Evolutionary conservation across 35 echinoderm and acorn worm species (phyloP), one percentile per base, ranked within the genome.

Genomic region (Chiridota heheva): DNA sequence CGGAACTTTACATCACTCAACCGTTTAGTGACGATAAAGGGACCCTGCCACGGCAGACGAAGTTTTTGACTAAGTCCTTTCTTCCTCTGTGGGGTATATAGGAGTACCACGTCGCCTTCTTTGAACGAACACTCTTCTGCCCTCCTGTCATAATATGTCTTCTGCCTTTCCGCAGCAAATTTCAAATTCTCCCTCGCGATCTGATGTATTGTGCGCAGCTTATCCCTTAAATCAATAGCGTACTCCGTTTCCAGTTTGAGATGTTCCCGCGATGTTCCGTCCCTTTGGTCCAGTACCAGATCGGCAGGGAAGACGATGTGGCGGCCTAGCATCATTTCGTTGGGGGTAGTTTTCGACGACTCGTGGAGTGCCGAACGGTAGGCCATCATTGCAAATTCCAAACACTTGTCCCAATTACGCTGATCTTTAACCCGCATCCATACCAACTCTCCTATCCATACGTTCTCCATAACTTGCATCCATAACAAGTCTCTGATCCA

Each of bases 41-140:
- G 86, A 18, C 86, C 66, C 0, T 83, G 53, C 65, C 78, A 89
- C 27, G 44, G 36, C n/a, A 44, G 38, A 4, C 22, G 36, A 12
- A 89, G 43, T 33, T 83, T 81, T 0, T 77, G 86, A 1, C 66
- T 73, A 1, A 13, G 28, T 7, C 63, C 72, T 7, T 59, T 73
- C 64, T 89, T 89, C 42, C 56, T 59, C 1, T 5, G 30, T 64
- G 76, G 42, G 64, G 70, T 82, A 69, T 41, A 60, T 13, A 88
- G 63, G 76, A 76, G 71, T 5, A 80, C 60, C 18, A 13, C 59
- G 20, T 46, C 10, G 27, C 79, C 60, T 28, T 6, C 7, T 22
- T 8, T 15, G 31, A 84, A 84, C 8, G 17, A 5, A 17, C 17
- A 0, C 2, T n/a, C 15, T 7, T 5, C 46, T 17, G 36, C 55